Evolutionary conservation across 2,888 invertebrate genomes (phyloP).

Genomic region (Uropetala carovei): DNA sequence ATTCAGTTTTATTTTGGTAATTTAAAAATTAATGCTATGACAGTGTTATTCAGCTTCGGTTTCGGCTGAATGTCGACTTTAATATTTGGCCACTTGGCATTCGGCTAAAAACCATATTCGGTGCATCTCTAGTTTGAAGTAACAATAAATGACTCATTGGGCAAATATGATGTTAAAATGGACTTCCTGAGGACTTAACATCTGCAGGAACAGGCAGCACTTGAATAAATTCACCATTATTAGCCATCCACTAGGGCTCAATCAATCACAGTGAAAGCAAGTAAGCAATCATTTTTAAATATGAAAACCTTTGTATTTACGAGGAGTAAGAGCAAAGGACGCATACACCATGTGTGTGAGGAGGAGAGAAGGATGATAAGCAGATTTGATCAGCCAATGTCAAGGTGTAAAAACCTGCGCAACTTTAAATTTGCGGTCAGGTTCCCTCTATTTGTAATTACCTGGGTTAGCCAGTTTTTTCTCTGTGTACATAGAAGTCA

Average conservation of each 20-base stretch:
- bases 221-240: conserved; percentile 43
- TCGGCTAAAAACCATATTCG: no score
- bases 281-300: conserved; percentile 45
- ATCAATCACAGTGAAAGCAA: conserved; percentile 58
- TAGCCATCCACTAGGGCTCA: conserved; percentile 24
- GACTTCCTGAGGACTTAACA: conserved; percentile 47
- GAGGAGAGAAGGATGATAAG: no score
- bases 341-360: background rate
- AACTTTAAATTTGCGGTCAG: background rate
- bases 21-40: no score
- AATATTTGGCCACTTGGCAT: no score
- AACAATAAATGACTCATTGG: conserved; percentile 30
- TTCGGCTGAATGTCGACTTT: no score
- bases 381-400: conserved; percentile 11
- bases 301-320: conserved; percentile 36
- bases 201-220: conserved; percentile 48
- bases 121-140: no score
- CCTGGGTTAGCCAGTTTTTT: background rate
- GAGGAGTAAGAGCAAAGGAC: conserved; percentile 32
- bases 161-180: conserved; percentile 28
- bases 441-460: background rate
- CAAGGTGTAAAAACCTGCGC: background rate
- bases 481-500: conserved; percentile 23
- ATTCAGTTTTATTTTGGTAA: no score
- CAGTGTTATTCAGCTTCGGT: no score